Evolutionary conservation across 2,797 vertebrate genomes (phyloP), one percentile per base, ranked within the genome.

Genomic region (Schizothorax lantsangensis): DNA sequence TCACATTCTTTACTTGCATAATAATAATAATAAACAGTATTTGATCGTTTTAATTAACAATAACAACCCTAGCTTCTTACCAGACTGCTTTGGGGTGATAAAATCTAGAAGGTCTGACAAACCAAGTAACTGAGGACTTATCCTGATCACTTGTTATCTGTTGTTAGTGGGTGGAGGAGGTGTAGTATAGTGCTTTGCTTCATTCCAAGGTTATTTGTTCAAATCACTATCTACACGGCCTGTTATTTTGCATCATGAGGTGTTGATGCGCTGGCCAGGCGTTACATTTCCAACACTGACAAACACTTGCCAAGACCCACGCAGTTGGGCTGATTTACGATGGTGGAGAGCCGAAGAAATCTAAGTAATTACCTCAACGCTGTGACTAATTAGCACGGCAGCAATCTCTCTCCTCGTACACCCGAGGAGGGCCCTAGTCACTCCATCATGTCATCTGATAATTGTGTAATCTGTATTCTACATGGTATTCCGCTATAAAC

Each of bases 391-490:
- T 84, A 88, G 72, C 52, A 40, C 43, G 23, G 66, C 73, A 68
- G 71, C 68, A 62, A 59, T 84, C 74, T 49, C 87, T 85, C 83
- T 85, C 62, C 71, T 57, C 47, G 40, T 62, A 54, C 47, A 59
- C 83, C 62, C 23, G 57, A 84, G 71, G 71, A 87, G 49, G 73
- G 82, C 45, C 86, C 40, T 45, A 84, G 83, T 87, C 85, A 49
- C 81, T 88, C 86, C 79, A 91, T 87, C 81, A 84, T 88, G 85
- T 88, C 81, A 73, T 85, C 78, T 79, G 85, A 79, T 90, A 88
- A 88, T 68, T 54, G 84, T 64, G 49, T 86, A 74, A 91, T 91
- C 85, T 90, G 86, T 87, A 90, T 87, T 88, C 89, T 30, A 78
- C 23, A 68, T 40, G 45, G 17, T 52, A 33, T 45, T 84, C 11